Conservation (phyloP, 2,113 vertebrate genomes). For the Ceyx melanurus region DNA sequence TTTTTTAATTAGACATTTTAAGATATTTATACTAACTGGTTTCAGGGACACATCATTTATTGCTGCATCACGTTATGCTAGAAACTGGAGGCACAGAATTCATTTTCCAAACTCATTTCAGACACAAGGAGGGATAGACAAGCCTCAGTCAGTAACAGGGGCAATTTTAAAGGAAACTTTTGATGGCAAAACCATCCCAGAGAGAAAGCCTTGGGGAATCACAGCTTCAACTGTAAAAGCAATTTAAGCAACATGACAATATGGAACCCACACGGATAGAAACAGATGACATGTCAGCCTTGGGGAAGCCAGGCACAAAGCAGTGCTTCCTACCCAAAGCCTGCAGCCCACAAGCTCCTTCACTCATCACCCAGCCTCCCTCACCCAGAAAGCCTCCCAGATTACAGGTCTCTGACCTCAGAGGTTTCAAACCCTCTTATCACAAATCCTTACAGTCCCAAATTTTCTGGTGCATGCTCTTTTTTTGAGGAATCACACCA, state of each 20-base stretch:
- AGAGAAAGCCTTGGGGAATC: neutral
- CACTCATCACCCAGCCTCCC: neutral
- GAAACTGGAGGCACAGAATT: neutral
- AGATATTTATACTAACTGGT: slow-evolving; percentile 8
- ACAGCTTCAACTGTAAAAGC: neutral
- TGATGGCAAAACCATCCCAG: neutral
- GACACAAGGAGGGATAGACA: neutral
- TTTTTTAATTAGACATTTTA: slow-evolving; percentile 19
- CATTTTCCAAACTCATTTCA: neutral
- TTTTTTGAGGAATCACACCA: neutral
- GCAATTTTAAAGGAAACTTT: neutral
- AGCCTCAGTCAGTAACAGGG: neutral
- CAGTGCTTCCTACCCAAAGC: neutral
- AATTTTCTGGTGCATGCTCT: neutral
- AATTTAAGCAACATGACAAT: neutral
- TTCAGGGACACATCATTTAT: slow-evolving; percentile 4
- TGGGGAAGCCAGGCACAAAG: fast-evolving
- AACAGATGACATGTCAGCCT: neutral
- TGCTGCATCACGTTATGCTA: neutral
- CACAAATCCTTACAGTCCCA: neutral
- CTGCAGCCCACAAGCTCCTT: neutral
- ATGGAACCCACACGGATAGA: neutral
- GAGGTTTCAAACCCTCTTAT: neutral
- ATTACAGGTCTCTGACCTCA: neutral
- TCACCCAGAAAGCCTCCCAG: neutral